phyloP scores from a whole-genome alignment of 2,888 invertebrate species.

The Griposia aprilina region DNA sequence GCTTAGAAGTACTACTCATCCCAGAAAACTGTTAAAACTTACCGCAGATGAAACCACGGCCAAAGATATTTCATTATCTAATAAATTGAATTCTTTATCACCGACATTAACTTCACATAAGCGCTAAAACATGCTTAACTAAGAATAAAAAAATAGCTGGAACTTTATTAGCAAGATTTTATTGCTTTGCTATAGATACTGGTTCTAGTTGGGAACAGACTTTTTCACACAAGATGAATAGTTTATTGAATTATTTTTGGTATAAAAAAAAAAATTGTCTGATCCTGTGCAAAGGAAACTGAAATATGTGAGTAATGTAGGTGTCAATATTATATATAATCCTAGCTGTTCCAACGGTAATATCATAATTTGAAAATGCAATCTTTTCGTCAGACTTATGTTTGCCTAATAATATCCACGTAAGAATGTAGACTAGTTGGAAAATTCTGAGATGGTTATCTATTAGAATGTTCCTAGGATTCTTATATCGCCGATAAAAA shows the following conservation, averaged over 20 bases:
- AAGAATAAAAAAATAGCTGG: constrained; percentile 2
- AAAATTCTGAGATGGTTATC: neutral
- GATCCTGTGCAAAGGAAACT: neutral
- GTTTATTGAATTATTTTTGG: neutral
- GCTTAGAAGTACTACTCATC: neutral
- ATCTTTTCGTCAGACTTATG: neutral
- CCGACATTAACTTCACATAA: constrained; percentile 27
- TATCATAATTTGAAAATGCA: constrained; percentile 2
- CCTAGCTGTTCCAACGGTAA: neutral
- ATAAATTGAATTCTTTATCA: constrained; percentile 27
- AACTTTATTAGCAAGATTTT: constrained; percentile 22
- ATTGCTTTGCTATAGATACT: constrained; percentile 8
- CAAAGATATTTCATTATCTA: constrained; percentile 17
- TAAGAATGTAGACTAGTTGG: neutral
- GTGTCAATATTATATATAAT: neutral
- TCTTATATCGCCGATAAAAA: neutral
- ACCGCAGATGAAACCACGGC: neutral
- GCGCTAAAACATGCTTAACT: constrained; percentile 1
- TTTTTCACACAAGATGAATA: neutral
- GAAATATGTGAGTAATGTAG: neutral
- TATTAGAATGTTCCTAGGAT: neutral
- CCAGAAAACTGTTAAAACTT: constrained; percentile 5
- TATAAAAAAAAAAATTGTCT: neutral
- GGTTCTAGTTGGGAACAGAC: neutral
- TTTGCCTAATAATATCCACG: neutral